Evolutionary conservation across 2,113 vertebrate genomes (phyloP), one percentile per base, ranked within the genome.

Genomic region (Glareola pratincola): DNA sequence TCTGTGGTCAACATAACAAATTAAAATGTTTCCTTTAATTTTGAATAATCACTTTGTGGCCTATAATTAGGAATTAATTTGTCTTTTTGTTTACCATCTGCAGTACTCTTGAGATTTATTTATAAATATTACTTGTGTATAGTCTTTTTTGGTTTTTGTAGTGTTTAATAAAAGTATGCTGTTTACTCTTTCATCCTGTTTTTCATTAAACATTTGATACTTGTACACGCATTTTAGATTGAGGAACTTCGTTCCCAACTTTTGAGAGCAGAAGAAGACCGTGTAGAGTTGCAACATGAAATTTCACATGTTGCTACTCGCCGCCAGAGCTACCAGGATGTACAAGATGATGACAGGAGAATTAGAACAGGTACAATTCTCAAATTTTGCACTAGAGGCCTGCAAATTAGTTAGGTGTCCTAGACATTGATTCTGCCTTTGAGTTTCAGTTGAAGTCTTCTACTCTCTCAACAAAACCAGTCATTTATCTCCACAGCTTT

Each of bases 221-320:
- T 84, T 94, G 20, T 82, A 29, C 23, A 8, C 45, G 6, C 26
- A 12, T 94, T 96, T 96, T 96, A 99, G 99, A 98, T 99, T 93
- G 98, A 99, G 84, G 98, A 98, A 85, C 98, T 99, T 92, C 98
- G 96, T 20, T 95, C 96, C 22, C 99, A 99, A 37, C 98, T 99
- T 76, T 66, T 97, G 83, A 98, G 98, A 98, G 97, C 97, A 37
- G 99, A 98, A 97, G 98, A 98, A 3, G 98, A 99, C 68, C 98
- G 97, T 51, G 92, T 79, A 24, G 98, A 98, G 64, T 96, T 99
- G 88, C 98, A 99, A 9, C 98, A 97, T 94, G 98, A 98, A 96
- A 94, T 98, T 50, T 97, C 98, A 32, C 97, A 92, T 68, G 92
- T 97, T 91, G 59, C 96, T 72, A 71, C 92, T 39, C 98, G 96